Base-by-base conservation (phyloP, 37 sponge, comb jelly and placozoan genomes). In the Dysidea cf. avara region DNA sequence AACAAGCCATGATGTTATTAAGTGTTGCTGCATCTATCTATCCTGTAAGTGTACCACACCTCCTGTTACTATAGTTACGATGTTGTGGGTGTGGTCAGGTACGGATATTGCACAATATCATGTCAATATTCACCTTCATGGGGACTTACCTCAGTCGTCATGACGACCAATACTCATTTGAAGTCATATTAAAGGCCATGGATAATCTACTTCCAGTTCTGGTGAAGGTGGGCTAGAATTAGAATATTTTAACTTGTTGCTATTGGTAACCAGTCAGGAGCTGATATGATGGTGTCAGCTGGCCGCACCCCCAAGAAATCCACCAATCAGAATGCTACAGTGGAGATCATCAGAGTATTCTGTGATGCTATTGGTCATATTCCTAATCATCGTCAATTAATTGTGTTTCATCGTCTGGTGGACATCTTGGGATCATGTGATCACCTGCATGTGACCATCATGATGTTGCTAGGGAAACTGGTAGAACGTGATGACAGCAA, bases 91-190 rank as follows among this genome's bases (percentile, higher is more conserved):
- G 9, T 17, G 29, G 76, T 24, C 58, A 87, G 80, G 68, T 48
- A 55, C 85, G 77, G 39, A 85, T 95, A 4, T 68, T 98, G 22
- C 96, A 98, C 68, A 95, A 92, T 38, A 76, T 98, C 32, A 94
- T 98, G 89, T 81, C 99, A 16, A 89, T 98, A 51, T 98, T 98
- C 78, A 95, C 99, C 3, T 98, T 98, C 81, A 98, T 98, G 99
- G 99, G 99, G 20, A 70, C 78, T 61, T 82, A 62, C 38, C 55
- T 95, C 20, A 50, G 86, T 50, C 79, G 88, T 13, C 81, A 76
- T 7, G 99, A 98, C 53, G 93, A 95, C 81, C 69, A 64, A 55
- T 92, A 98, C 81, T 89, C 82, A 59, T 87, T 92, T 31, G 81
- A 86, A 48, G 81, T 98, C 67, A 90, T 96, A 51, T 68, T 69